Percentiles rank a stretch among this genome's conserved stretches.
Evolutionary conservation across 2,113 vertebrate genomes (phyloP).

Genomic region (Ondatra zibethicus): DNA sequence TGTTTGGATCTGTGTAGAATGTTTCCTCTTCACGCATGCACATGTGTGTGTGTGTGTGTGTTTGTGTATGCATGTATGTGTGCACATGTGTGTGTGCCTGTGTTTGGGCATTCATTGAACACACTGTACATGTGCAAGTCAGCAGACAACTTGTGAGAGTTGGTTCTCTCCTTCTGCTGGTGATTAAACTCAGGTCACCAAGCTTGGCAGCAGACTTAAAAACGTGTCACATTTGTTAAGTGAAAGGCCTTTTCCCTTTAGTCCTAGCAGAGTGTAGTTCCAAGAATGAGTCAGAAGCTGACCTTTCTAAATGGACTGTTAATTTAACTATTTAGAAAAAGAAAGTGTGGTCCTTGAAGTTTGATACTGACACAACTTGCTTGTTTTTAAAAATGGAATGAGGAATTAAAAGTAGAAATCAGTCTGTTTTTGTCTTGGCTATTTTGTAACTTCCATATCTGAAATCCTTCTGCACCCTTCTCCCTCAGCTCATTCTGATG

Average conservation of each 20-base stretch:
- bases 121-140: not conserved
- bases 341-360: not conserved
- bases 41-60: too few species aligned
- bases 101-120: too few species aligned
- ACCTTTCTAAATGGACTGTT: slow-evolving; percentile 9
- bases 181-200: too few species aligned
- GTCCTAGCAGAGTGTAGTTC: not conserved
- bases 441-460: slow-evolving; percentile 30
- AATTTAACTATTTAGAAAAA: slow-evolving; percentile 36
- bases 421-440: not conserved
- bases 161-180: not conserved
- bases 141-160: not conserved
- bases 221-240: not conserved
- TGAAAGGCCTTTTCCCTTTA: not conserved
- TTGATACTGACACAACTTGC: not conserved
- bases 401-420: slow-evolving; percentile 21
- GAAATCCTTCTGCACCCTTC: not conserved
- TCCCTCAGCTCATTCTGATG: slow-evolving; percentile 13
- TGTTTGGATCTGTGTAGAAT: not conserved
- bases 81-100: not conserved
- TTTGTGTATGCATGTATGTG: not conserved
- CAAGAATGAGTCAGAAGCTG: not conserved
- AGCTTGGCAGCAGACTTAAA: not conserved
- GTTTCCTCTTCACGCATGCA: not conserved
- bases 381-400: slow-evolving; percentile 45